Percentiles rank a stretch among this genome's conserved stretches.
Evolutionary conservation across 2,888 invertebrate species (phyloP).

Genomic region (Drosophila basisetae): DNA sequence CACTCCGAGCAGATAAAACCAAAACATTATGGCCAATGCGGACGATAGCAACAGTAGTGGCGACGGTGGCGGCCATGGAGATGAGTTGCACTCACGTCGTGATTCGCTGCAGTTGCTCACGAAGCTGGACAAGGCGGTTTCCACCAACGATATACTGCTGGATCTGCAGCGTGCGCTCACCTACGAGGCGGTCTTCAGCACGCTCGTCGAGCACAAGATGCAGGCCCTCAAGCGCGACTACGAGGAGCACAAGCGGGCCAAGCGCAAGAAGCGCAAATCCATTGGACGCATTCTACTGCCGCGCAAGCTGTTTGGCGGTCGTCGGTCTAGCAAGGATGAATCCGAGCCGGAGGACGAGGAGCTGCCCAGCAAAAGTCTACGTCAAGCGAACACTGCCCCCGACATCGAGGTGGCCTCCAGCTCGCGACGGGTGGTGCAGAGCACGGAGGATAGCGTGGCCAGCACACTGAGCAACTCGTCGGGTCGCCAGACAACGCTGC

Average conservation of each 20-base stretch:
- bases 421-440: slow-evolving; percentile 31
- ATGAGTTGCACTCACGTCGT: slow-evolving; percentile 38
- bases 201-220: slow-evolving; percentile 85
- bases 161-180: slow-evolving; percentile 84
- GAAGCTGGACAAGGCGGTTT: slow-evolving; percentile 84
- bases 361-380: slow-evolving; percentile 13
- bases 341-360: slow-evolving; percentile 28
- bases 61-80: slow-evolving; percentile 25
- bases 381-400: slow-evolving; percentile 33
- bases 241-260: slow-evolving; percentile 84
- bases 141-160: slow-evolving; percentile 84
- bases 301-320: slow-evolving; percentile 79
- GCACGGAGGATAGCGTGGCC: slow-evolving; percentile 82
- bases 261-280: slow-evolving; percentile 83
- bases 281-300: slow-evolving; percentile 84
- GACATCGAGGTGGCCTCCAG: slow-evolving; percentile 66
- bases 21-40: slow-evolving; percentile 68
- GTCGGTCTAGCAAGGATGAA: slow-evolving; percentile 62
- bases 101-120: slow-evolving; percentile 61
- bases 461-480: slow-evolving; percentile 84
- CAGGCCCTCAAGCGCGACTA: slow-evolving; percentile 85
- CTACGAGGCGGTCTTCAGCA: slow-evolving; percentile 85
- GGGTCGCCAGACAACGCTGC: slow-evolving; percentile 60
- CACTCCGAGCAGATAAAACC: slow-evolving; percentile 32
- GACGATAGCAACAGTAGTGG: slow-evolving; percentile 75